Conservation (phyloP, 2,797 vertebrate genomes). For the Glossophaga mutica region DNA sequence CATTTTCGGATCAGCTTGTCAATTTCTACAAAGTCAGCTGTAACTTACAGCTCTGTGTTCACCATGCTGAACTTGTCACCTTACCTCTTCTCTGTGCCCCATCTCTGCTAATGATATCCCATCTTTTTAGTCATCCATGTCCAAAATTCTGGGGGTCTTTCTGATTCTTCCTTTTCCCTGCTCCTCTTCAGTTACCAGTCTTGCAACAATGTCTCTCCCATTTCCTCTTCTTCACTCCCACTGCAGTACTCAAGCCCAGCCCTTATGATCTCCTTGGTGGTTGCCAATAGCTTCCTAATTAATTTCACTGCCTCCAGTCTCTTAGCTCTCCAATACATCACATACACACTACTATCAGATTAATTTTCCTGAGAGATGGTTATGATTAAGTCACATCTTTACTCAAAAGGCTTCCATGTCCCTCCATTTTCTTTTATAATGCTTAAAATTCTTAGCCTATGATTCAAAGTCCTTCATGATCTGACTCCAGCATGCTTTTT, state of each 20-base stretch:
- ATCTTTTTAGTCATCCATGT: neutral
- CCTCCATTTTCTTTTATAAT: slow-evolving; percentile 10
- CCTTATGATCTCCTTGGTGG: neutral
- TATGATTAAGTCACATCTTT: slow-evolving; percentile 37
- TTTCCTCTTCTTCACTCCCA: neutral
- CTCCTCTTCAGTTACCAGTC: neutral
- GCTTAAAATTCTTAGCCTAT: slow-evolving; percentile 37
- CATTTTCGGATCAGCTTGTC: slow-evolving; percentile 22
- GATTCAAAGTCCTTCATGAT: slow-evolving; percentile 29
- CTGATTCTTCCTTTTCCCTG: neutral
- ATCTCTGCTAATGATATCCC: neutral
- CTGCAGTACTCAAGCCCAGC: neutral
- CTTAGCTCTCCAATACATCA: slow-evolving; percentile 34
- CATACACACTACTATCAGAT: neutral
- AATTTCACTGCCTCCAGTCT: neutral
- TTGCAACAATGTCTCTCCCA: neutral
- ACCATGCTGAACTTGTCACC: neutral
- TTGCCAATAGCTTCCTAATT: slow-evolving; percentile 21
- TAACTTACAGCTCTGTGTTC: slow-evolving; percentile 21
- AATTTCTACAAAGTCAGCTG: neutral
- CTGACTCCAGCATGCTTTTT: neutral
- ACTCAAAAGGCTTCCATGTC: slow-evolving; percentile 24
- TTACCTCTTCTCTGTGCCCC: neutral
- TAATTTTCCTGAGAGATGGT: slow-evolving; percentile 41
- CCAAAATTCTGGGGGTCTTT: slow-evolving; percentile 29